Base-by-base conservation (phyloP, 2,888 invertebrate species). In the Dasysyrphus albostriatus region DNA sequence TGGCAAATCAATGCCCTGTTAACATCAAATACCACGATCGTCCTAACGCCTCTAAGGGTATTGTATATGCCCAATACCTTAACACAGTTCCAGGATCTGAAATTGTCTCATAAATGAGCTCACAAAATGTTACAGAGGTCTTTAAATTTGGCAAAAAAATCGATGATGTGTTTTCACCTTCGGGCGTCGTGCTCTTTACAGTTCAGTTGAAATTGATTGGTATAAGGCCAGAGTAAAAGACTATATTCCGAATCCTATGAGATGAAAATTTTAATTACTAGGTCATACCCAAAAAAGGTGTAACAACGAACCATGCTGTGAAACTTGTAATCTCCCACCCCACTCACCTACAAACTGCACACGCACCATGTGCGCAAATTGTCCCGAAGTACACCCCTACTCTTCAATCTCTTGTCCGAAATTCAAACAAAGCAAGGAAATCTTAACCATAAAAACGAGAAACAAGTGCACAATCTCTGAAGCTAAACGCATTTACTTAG, bases 271-370 rank as follows among this genome's bases (percentile, higher is more conserved):
- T 12, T 12, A 51, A 9, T 51, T 74, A 3, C 19, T 75, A 2
- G 47, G 75, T 0, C 75, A 76, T n/a, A 76, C n/a, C 42, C 47
- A 29, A 56, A 75, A 75, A 10, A 65, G 42, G 24, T 65, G 58
- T 7, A 75, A 29, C 1, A 65, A 56, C 0, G 12, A 59, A 1
- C 19, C 63, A 5, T 44, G 5, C 12, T 75, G 63, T 16, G 16
- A 54, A 14, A 34, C 32, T 12, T 63, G 42, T 12, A 39, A 54
- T 14, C 44, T 49, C 1, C 49, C 61, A 24, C 51, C 51, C 9
- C 61, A 51, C 47, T 12, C 54, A 7, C 14, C 14, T 3, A 8
- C 24, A 69, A 69, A 12, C 16, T 69, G 39, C 9, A 51, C 69
- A 34, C 37, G 54, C 19, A 12, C 14, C 0, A 29, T 51, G 61